Evolutionary conservation across 2,888 invertebrate genomes (phyloP).

Genomic region (Lysandra bellargus): DNA sequence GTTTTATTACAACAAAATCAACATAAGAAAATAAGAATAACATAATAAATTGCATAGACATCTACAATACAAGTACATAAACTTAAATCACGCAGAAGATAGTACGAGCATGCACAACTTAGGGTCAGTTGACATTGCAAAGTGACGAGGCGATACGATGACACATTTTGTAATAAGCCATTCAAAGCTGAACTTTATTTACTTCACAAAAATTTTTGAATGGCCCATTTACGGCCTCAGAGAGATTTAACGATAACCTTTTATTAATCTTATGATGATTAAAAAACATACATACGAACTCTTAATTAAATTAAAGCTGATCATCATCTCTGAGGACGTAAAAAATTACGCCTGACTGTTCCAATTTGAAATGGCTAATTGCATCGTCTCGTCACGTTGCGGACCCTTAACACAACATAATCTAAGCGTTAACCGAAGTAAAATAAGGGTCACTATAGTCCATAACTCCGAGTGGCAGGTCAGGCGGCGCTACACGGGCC

Average conservation of each 20-base stretch:
- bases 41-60: slow-evolving; percentile 32
- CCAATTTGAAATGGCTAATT: background rate
- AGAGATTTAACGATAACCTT: background rate
- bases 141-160: background rate
- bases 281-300: background rate
- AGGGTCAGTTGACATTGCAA: background rate
- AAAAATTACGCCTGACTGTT: background rate
- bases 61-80: slow-evolving; percentile 31
- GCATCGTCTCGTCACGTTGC: background rate
- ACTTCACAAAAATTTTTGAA: background rate
- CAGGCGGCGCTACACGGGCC: slow-evolving; percentile 79
- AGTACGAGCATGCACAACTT: slow-evolving; percentile 40
- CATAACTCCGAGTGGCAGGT: slow-evolving; percentile 44
- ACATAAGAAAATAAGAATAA: slow-evolving; percentile 30
- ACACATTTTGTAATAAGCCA: background rate
- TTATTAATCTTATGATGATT: background rate
- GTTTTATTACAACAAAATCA: slow-evolving; percentile 22
- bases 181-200: background rate
- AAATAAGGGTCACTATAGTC: slow-evolving; percentile 26
- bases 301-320: no score
- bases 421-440: slow-evolving; percentile 19
- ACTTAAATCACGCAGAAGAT: slow-evolving; percentile 40
- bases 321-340: background rate
- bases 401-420: slow-evolving; percentile 28
- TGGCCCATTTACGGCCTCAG: background rate